These are phyloP conservation scores for Vidua macroura DNA, from an alignment of 2,113 vertebrate genomes.

Conservation along the genomic window DNA sequence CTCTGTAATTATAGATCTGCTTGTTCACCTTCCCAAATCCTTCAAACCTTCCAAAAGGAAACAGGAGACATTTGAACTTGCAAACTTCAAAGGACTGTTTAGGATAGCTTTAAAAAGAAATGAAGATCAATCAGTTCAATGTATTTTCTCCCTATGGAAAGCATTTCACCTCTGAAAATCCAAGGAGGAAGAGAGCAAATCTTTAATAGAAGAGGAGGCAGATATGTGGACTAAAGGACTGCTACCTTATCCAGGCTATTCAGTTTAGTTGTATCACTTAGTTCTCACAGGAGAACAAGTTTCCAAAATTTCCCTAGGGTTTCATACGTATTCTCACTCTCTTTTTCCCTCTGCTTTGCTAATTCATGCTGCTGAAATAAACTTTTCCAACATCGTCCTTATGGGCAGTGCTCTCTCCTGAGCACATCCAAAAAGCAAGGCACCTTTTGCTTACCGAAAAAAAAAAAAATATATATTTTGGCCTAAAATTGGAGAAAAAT, in stretches of 20 bases:
- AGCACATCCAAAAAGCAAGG: not conserved
- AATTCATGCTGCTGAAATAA: not conserved
- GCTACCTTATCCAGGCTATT: not conserved
- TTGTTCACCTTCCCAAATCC: slow-evolving; percentile 69
- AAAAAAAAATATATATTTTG: not conserved
- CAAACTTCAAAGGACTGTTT: slow-evolving; percentile 61
- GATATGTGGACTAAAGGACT: not conserved
- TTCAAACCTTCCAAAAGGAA: slow-evolving; percentile 51
- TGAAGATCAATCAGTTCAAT: not conserved
- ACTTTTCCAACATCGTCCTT: not conserved
- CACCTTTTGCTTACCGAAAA: not conserved
- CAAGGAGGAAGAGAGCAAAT: not conserved
- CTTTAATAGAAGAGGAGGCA: not conserved
- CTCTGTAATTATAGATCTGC: slow-evolving; percentile 71
- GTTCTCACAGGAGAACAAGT: not conserved
- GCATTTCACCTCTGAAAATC: not conserved
- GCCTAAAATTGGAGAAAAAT: not conserved
- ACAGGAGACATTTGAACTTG: slow-evolving; percentile 64
- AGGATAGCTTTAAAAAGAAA: not conserved
- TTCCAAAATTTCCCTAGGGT: not conserved
- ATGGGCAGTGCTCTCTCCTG: not conserved
- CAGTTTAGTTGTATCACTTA: not conserved
- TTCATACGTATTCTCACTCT: not conserved
- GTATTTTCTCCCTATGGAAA: not conserved
- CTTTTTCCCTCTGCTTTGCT: not conserved